A percentile compares a stretch with the other conserved stretches of the same genome.
Evolutionary conservation across 2,113 vertebrate genomes (phyloP).

Genomic region (Pan paniscus): DNA sequence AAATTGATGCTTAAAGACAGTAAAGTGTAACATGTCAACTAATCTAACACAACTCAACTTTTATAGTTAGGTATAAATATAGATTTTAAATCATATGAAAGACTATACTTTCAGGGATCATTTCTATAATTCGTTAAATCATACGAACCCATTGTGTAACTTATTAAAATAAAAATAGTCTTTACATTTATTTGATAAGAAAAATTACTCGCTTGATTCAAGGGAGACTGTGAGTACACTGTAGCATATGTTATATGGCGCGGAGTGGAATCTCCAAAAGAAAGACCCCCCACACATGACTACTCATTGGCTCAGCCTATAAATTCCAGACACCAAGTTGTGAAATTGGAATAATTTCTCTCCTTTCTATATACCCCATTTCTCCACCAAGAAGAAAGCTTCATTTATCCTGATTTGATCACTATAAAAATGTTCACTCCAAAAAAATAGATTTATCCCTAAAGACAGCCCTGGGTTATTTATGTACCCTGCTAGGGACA

Average conservation of each 20-base stretch:
- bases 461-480: not conserved
- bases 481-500: not conserved
- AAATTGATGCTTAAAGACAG: conserved; percentile 1
- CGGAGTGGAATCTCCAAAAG: not conserved
- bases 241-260: not conserved
- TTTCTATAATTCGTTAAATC: too few relatives aligned
- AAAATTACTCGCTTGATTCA: not conserved
- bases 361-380: not conserved
- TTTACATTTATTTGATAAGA: not conserved
- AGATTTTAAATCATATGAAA: not conserved
- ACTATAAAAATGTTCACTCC: not conserved
- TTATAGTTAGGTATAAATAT: not conserved
- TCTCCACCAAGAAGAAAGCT: not conserved
- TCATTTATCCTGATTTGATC: not conserved
- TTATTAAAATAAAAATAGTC: not conserved
- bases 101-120: too few relatives aligned
- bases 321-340: not conserved
- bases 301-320: not conserved
- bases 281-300: not conserved
- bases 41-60: not conserved
- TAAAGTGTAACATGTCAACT: not conserved
- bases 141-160: not conserved
- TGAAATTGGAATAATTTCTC: not conserved
- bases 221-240: not conserved
- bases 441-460: not conserved